Conservation (phyloP, 2,797 vertebrate genomes). For the Periophthalmus magnuspinnatus region DNA sequence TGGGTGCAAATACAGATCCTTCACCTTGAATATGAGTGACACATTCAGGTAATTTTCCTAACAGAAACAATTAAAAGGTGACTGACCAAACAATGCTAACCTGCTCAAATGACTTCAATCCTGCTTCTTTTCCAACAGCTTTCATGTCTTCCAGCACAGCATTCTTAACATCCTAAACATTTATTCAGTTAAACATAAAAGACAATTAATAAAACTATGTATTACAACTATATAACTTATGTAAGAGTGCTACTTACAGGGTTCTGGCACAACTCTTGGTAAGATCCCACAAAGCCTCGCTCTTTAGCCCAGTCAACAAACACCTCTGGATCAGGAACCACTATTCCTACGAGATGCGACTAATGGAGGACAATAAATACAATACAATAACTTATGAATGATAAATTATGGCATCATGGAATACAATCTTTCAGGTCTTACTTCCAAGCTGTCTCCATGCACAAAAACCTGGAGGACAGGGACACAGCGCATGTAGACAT, state of each 20-base stretch:
- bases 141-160: slow-evolving; percentile 78
- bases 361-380: slow-evolving; percentile 24
- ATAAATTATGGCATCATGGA: neutral
- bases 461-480: slow-evolving; percentile 81
- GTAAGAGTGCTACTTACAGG: slow-evolving; percentile 60
- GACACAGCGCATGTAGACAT: slow-evolving; percentile 73
- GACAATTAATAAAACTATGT: neutral
- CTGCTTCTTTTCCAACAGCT: slow-evolving; percentile 72
- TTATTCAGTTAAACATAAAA: neutral
- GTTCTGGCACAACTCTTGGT: slow-evolving; percentile 80
- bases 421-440: slow-evolving; percentile 15
- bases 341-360: slow-evolving; percentile 78
- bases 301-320: slow-evolving; percentile 77
- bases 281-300: slow-evolving; percentile 72
- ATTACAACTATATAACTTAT: neutral
- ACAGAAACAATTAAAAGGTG: neutral
- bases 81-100: slow-evolving; percentile 44
- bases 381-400: neutral
- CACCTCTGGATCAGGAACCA: slow-evolving; percentile 80
- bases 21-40: slow-evolving; percentile 62
- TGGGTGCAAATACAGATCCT: slow-evolving; percentile 74
- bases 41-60: neutral
- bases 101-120: slow-evolving; percentile 82
- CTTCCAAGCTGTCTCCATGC: slow-evolving; percentile 83
- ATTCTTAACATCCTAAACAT: slow-evolving; percentile 73